These are phyloP conservation scores for Drosophila tropicalis DNA, from an alignment of 1,140 invertebrate species.

Conservation along the genomic window DNA sequence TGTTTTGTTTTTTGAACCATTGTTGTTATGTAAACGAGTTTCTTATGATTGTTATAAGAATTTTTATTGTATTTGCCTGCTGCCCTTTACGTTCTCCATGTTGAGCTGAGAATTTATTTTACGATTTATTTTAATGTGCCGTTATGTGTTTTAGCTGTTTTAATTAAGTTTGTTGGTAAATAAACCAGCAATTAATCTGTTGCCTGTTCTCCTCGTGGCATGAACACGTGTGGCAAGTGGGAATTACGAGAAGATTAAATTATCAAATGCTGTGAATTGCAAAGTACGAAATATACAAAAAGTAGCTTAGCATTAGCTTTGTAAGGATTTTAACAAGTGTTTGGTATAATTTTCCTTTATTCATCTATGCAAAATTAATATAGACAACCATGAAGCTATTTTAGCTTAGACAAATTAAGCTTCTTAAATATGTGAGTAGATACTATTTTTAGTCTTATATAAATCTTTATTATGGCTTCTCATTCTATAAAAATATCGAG, in stretches of 20 bases:
- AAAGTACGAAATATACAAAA: background rate
- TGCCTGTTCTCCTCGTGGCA: conserved; percentile 13
- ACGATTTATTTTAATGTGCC: conserved; percentile 47
- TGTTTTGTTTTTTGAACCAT: conserved; percentile 50
- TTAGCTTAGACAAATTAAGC: too few species aligned
- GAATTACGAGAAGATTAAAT: conserved; percentile 19
- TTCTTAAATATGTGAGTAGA: too few species aligned
- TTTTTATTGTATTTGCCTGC: conserved; percentile 40
- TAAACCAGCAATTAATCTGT: conserved; percentile 52
- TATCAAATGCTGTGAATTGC: conserved; percentile 6
- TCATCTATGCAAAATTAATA: background rate
- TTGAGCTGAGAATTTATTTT: conserved; percentile 26
- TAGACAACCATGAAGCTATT: background rate
- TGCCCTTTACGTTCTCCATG: background rate
- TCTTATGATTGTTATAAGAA: conserved; percentile 48
- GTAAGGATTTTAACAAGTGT: background rate
- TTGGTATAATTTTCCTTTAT: background rate
- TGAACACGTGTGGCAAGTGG: conserved; percentile 48
- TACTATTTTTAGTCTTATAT: too few species aligned
- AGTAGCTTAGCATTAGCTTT: background rate
- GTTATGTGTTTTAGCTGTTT: conserved; percentile 36
- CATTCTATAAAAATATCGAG: too few species aligned
- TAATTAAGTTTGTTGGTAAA: conserved; percentile 50
- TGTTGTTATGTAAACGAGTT: conserved; percentile 35
- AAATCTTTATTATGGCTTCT: too few species aligned